Base-by-base conservation (phyloP, 1,140 invertebrate genomes). In the Bicyclus anynana region DNA sequence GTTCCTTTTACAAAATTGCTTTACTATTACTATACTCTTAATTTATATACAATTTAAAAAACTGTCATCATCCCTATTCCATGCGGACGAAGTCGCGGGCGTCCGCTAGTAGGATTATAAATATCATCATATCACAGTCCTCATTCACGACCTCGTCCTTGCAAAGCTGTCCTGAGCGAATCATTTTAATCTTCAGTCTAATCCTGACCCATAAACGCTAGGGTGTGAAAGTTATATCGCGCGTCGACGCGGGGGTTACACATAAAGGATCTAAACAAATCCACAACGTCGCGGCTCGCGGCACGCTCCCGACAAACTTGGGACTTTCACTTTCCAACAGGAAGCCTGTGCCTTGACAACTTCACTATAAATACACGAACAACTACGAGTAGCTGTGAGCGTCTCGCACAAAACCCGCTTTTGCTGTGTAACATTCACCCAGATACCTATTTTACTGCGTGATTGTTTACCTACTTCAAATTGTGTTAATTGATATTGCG, bases 311-410 rank as follows among this genome's bases (percentile, higher is more conserved):
- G 68, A 72, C 67, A 79, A 82, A 80, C 77, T 79, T 75, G 68
- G 54, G 70, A 81, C 80, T 83, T 75, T 86, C 83, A 71, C 83
- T 86, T 79, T 86, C 77, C 55, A 67, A 69, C 68, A 77, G 79
- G 75, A 78, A 80, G 64, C 67, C 71, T 71, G 68, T 72, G 72
- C 62, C 55, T 75, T 59, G 54, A 71, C 69, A 77, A 74, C 62
- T 75, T 68, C 62, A 68, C 67, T 74, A 74, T 68, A 76, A 72
- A 76, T 67, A 73, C 53, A 73, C 53, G 69, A 65, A 64, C 61
- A 69, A 68, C 60, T 65, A 69, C 65, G n/a, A n/a, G n/a, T 23
- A 23, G 3, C 3, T 23, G 2, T 33, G n/a, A 7, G 29, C n/a
- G n/a, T 12, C 29, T 33, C 3, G 12, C 60, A 80, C 70, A 79